Evolutionary conservation across 2,113 vertebrate species (phyloP).

Genomic region (Balaeniceps rex): DNA sequence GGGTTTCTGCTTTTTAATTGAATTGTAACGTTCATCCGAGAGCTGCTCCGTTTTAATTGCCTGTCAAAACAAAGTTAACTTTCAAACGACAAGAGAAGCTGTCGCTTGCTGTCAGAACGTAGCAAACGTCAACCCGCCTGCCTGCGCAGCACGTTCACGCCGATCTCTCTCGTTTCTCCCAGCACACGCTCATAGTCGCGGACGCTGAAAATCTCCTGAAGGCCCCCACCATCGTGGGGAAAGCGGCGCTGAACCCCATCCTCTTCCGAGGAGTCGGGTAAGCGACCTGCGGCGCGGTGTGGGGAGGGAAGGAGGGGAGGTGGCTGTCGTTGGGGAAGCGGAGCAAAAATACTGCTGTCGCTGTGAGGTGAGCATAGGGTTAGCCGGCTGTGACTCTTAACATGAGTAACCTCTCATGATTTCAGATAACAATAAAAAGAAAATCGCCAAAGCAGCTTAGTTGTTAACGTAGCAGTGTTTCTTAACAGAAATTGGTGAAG

Average conservation of each 20-base stretch:
- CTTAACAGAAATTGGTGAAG: background rate
- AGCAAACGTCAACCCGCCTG: background rate
- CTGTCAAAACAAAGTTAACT: background rate
- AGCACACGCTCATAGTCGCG: conserved; percentile 93
- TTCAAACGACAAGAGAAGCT: background rate
- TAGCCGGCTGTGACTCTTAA: background rate
- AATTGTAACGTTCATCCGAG: rapidly evolving
- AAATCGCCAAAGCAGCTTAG: background rate
- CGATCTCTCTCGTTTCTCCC: background rate
- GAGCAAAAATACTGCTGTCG: rapidly evolving
- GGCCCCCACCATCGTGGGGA: conserved; percentile 93
- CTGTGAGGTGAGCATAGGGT: rapidly evolving
- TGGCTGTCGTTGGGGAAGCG: background rate
- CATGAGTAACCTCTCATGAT: background rate
- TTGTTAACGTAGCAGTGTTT: background rate
- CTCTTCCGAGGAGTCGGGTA: conserved; percentile 97
- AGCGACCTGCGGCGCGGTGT: background rate
- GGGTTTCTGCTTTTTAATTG: background rate
- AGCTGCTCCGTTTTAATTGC: background rate
- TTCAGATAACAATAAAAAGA: background rate
- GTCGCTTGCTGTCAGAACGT: background rate
- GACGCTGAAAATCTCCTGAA: conserved; percentile 93
- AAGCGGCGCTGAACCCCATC: conserved; percentile 83
- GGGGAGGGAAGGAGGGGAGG: background rate
- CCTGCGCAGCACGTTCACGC: rapidly evolving